phyloP scores from a whole-genome alignment of 2,113 vertebrate genomes.

The Oryzias melastigma region DNA sequence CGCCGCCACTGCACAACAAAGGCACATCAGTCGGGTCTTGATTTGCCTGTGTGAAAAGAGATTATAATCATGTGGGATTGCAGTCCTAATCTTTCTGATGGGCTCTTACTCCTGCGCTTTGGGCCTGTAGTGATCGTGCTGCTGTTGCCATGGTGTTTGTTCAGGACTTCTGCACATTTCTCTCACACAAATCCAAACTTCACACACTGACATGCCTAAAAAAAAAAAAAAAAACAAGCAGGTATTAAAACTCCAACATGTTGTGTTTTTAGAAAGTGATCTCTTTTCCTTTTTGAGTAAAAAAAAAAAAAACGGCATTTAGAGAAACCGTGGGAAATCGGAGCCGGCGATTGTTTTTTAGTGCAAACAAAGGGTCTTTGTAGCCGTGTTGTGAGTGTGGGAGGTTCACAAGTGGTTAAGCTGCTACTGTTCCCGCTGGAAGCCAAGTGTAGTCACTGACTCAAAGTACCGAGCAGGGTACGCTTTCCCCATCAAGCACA shows the following conservation, averaged over 20 bases:
- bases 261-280: not conserved
- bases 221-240: not conserved
- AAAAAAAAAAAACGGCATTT: conserved; percentile 37
- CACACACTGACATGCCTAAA: conserved; percentile 1
- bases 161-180: conserved; percentile 11
- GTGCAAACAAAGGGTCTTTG: conserved; percentile 59
- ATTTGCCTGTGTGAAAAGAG: not conserved
- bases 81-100: conserved; percentile 20
- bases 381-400: conserved; percentile 52
- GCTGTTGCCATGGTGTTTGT: conserved; percentile 15
- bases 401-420: conserved; percentile 66
- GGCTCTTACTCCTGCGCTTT: conserved; percentile 18
- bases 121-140: conserved; percentile 1
- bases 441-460: conserved; percentile 51
- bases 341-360: conserved; percentile 51
- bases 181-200: not conserved
- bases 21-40: not conserved
- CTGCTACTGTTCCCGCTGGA: conserved; percentile 51
- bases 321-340: conserved; percentile 55
- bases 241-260: conserved; percentile 6
- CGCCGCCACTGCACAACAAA: not conserved
- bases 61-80: conserved; percentile 31
- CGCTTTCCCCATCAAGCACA: conserved; percentile 20
- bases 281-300: conserved; percentile 14
- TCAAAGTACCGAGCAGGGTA: conserved; percentile 45